Evolutionary conservation across 2,888 invertebrate genomes (phyloP).

Genomic region (Mylabris sibirica): DNA sequence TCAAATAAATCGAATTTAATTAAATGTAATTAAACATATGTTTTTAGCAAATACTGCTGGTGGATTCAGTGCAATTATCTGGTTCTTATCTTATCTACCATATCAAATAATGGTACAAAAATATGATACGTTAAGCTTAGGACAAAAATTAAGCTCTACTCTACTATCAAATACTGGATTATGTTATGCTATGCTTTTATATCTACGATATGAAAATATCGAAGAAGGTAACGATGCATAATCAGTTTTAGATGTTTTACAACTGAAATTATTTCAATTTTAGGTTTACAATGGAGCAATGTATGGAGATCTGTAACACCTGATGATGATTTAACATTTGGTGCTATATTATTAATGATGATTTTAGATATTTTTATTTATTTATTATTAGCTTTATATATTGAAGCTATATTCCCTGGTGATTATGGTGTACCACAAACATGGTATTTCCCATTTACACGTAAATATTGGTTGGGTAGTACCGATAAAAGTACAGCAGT

Average conservation of each 20-base stretch:
- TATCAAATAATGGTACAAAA: slow-evolving; percentile 68
- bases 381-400: slow-evolving; percentile 77
- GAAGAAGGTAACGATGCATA: slow-evolving; percentile 66
- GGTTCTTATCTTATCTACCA: slow-evolving; percentile 77
- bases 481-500: neutral
- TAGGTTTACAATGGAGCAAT: slow-evolving; percentile 66
- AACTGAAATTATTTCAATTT: neutral
- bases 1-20: no score
- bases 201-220: slow-evolving; percentile 72
- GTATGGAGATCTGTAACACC: slow-evolving; percentile 68
- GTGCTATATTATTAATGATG: slow-evolving; percentile 74
- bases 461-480: slow-evolving; percentile 22
- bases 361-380: slow-evolving; percentile 73
- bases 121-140: slow-evolving; percentile 68
- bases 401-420: slow-evolving; percentile 85
- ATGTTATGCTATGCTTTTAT: slow-evolving; percentile 75
- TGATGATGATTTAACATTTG: slow-evolving; percentile 73
- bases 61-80: slow-evolving; percentile 74
- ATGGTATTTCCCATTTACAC: slow-evolving; percentile 78
- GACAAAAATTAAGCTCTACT: slow-evolving; percentile 68
- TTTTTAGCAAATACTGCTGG: slow-evolving; percentile 77
- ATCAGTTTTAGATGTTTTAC: neutral
- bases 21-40: neutral
- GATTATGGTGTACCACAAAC: slow-evolving; percentile 80
- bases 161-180: slow-evolving; percentile 78